These are phyloP conservation scores for Opisthograptis luteolata DNA, from an alignment of 2,888 invertebrate species.

Conservation along the genomic window DNA sequence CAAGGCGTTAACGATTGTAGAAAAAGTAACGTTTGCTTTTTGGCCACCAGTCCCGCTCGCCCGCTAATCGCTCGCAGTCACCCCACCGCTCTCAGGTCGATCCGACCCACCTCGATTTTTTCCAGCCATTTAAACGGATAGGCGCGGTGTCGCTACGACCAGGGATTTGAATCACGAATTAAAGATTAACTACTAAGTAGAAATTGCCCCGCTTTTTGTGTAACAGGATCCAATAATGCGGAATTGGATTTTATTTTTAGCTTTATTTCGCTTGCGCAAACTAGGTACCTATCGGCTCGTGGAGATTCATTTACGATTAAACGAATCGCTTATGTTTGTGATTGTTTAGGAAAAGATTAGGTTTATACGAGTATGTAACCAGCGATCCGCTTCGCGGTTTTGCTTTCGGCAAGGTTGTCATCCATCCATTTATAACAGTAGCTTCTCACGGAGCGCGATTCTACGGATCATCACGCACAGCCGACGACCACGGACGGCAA, in stretches of 20 bases:
- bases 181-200: conserved; percentile 67
- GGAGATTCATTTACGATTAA: conserved; percentile 21
- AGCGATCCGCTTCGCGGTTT: too few species aligned
- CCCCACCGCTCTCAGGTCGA: conserved; percentile 37
- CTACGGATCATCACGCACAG: too few species aligned
- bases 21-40: too few species aligned
- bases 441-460: too few species aligned
- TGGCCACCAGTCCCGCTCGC: too few species aligned
- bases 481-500: too few species aligned
- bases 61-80: conserved; percentile 38
- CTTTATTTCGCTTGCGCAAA: conserved; percentile 18
- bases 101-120: conserved; percentile 59
- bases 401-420: too few species aligned
- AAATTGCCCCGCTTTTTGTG: conserved; percentile 47
- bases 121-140: conserved; percentile 65
- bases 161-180: conserved; percentile 64
- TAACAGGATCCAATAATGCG: conserved; percentile 30
- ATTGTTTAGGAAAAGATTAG: neutral
- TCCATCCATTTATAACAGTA: too few species aligned
- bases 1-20: too few species aligned
- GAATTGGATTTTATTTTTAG: conserved; percentile 35
- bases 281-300: conserved; percentile 18
- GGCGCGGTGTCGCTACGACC: conserved; percentile 61
- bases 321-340: conserved; percentile 7
- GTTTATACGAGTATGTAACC: neutral